Evolutionary conservation across 2,888 invertebrate genomes (phyloP).

Genomic region (Augiades crinisus): DNA sequence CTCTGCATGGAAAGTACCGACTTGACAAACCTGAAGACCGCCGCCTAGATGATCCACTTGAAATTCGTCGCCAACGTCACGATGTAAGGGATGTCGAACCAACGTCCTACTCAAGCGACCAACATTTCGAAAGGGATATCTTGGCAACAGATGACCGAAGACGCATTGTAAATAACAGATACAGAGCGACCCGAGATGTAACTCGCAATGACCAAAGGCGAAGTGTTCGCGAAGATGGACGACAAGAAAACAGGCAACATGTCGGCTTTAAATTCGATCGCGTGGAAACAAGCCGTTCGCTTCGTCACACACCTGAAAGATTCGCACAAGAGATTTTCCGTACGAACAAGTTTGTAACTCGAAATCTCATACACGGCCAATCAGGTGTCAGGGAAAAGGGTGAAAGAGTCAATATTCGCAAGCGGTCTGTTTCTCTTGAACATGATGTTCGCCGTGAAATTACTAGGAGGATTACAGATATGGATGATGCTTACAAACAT

Average conservation of each 20-base stretch:
- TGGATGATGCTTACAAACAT: background rate
- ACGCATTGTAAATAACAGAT: background rate
- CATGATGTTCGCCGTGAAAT: no score
- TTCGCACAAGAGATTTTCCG: no score
- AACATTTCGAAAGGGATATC: background rate
- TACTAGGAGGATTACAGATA: background rate
- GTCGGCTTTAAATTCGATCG: no score
- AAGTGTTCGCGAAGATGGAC: background rate
- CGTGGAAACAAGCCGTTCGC: no score
- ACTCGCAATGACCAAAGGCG: background rate
- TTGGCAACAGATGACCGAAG: background rate
- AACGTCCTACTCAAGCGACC: background rate
- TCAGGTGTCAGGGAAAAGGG: background rate
- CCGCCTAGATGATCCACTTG: background rate
- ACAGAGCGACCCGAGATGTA: background rate
- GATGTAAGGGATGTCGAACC: slow-evolving; percentile 3
- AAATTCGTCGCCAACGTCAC: background rate
- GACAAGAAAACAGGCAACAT: no score
- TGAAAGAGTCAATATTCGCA: no score
- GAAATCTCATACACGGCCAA: no score
- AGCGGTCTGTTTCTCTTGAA: no score
- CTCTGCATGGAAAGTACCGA: slow-evolving; percentile 1
- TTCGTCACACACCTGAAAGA: no score
- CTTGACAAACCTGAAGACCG: background rate
- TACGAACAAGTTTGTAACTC: background rate